Evolutionary conservation across 1,140 invertebrate genomes (phyloP).

Genomic region (Melanaphis sacchari): DNA sequence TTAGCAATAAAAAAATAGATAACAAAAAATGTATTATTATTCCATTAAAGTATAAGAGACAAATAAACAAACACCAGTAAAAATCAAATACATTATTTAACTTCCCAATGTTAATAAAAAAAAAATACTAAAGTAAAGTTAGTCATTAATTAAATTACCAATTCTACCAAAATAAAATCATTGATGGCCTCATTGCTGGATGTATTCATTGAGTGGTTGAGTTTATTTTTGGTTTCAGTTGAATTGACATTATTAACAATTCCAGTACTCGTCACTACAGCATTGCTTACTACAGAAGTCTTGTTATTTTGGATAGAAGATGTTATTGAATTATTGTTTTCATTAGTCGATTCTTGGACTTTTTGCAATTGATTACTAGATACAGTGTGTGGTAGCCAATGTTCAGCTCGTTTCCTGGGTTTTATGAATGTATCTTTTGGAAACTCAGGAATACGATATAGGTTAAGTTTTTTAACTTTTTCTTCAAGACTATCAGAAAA

Average conservation of each 20-base stretch:
- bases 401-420: slow-evolving; percentile 52
- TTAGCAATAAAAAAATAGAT: not conserved
- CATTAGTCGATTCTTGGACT: slow-evolving; percentile 55
- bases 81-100: not conserved
- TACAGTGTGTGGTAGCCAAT: slow-evolving; percentile 53
- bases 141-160: slow-evolving; percentile 67
- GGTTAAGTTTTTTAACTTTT: slow-evolving; percentile 46
- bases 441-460: slow-evolving; percentile 52
- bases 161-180: slow-evolving; percentile 80
- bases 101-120: slow-evolving; percentile 42
- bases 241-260: slow-evolving; percentile 67
- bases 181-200: slow-evolving; percentile 63
- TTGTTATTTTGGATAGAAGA: not conserved
- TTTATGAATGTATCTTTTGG: slow-evolving; percentile 62
- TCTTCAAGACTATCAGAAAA: slow-evolving; percentile 51
- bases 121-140: slow-evolving; percentile 47
- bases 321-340: slow-evolving; percentile 48
- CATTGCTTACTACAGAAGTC: not conserved
- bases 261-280: slow-evolving; percentile 45
- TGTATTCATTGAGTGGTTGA: slow-evolving; percentile 62
- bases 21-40: not conserved
- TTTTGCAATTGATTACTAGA: slow-evolving; percentile 39
- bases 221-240: slow-evolving; percentile 64
- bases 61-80: slow-evolving; percentile 34
- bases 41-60: not conserved